These are phyloP conservation scores for Rhabdomys pumilio DNA, from an alignment of 2,797 vertebrate species.

Conservation along the genomic window DNA sequence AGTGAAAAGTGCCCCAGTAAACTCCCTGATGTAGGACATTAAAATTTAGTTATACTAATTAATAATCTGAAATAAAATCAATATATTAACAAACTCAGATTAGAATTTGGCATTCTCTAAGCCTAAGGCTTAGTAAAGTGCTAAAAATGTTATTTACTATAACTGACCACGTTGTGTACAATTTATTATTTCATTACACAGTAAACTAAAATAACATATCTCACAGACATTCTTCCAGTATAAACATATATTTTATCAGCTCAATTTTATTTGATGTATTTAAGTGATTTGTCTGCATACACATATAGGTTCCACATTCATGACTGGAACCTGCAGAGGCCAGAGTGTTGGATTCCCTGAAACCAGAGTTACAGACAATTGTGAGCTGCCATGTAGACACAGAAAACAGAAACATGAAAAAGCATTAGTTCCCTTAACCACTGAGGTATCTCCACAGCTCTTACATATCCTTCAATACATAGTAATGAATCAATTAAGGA, in stretches of 20 bases:
- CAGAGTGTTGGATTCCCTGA: not conserved
- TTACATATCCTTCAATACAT: not conserved
- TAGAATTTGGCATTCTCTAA: slow-evolving; percentile 1
- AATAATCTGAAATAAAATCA: slow-evolving; percentile 48
- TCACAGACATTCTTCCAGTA: not conserved
- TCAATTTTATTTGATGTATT: not conserved
- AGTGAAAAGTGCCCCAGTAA: slow-evolving; percentile 47
- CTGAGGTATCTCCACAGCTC: not conserved
- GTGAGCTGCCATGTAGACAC: not conserved
- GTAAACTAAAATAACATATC: not conserved
- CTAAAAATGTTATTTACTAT: not conserved
- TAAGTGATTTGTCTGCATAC: not conserved
- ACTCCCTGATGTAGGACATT: not conserved
- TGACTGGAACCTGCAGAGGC: not conserved
- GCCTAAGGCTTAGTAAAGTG: not conserved
- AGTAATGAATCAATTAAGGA: not conserved
- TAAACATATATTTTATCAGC: not conserved
- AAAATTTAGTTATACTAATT: slow-evolving; percentile 48
- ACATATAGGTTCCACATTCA: not conserved
- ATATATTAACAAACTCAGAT: slow-evolving; percentile 18
- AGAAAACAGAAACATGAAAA: not conserved
- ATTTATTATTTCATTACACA: not conserved
- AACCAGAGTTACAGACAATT: not conserved
- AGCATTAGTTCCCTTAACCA: no score
- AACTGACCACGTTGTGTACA: not conserved